Base-by-base conservation (phyloP, 2,888 invertebrate species). In the Sinhomidia bicolor region DNA sequence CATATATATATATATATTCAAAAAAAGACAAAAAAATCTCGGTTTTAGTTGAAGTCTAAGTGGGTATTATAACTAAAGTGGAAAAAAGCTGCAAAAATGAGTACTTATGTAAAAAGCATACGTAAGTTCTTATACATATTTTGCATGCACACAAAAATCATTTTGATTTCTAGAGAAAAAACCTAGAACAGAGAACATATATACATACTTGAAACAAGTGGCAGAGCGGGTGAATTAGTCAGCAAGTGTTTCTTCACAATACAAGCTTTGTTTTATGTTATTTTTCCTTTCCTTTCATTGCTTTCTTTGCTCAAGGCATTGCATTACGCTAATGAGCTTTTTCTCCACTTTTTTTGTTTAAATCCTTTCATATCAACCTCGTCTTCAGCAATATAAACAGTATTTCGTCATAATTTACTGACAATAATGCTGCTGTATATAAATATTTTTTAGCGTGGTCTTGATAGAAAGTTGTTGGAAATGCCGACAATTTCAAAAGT, bases 251-350 rank as follows among this genome's bases (percentile, higher is more conserved):
- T 44, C 9, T 44, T n/a, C n/a, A 44, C 12, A 44, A 44, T 44
- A n/a, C n/a, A 1, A 51, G 0, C 14, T 81, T 65, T 62, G 44
- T 44, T 4, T 23, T 12, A 41, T 12, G 14, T 36, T 29, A 44
- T 62, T 10, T 80, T n/a, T 32, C 23, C 36, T 12, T 44, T 17
- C 10, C 32, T 71, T 44, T 17, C 29, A 29, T 17, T 57, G 57
- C 23, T 41, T 23, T 71, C 41, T 47, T 81, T 81, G 57, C 29
- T 47, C 65, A 81, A n/a, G 47, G 20, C 68, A 68, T 68, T 36
- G 62, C 65, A 65, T 81, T 81, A 81, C 62, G 81, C 81, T 81
- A 81, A 81, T 81, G 81, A 81, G 81, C 81, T 65, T 81, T 81
- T 65, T 51, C 62, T 26, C 23, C 26, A 12, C 44, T 62, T 80